Conservation (phyloP, 1,140 invertebrate species). For the Drosophila azteca region DNA sequence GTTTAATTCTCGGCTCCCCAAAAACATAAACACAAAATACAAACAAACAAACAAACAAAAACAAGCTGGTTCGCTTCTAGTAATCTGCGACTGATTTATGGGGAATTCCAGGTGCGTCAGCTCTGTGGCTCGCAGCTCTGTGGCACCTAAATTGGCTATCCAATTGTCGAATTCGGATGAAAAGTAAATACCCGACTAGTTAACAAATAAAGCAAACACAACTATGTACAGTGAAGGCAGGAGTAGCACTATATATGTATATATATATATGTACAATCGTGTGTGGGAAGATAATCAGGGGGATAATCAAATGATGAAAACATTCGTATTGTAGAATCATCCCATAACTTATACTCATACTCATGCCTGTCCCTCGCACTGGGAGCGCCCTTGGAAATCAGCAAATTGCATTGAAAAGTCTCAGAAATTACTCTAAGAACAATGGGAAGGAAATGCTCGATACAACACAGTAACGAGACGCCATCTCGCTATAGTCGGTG, state of each 20-base stretch:
- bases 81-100: slow-evolving; percentile 78
- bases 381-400: no score
- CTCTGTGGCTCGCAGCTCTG: slow-evolving; percentile 8
- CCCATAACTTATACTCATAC: no score
- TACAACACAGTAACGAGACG: no score
- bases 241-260: no score
- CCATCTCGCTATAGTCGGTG: no score
- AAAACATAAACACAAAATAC: slow-evolving; percentile 25
- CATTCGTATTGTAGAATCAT: no score
- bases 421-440: no score
- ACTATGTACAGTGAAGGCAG: slow-evolving; percentile 8
- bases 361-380: no score
- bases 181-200: slow-evolving; percentile 55
- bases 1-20: slow-evolving; percentile 55
- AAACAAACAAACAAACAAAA: slow-evolving; percentile 70
- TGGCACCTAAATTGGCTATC: slow-evolving; percentile 32
- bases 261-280: no score
- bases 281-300: slow-evolving; percentile 15
- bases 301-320: not conserved
- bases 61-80: slow-evolving; percentile 64
- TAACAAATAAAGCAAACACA: slow-evolving; percentile 35
- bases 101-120: slow-evolving; percentile 81
- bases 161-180: slow-evolving; percentile 45
- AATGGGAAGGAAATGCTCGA: no score
- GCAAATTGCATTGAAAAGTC: no score